Conservation (phyloP, 23 tunicate genomes). For the Styela plicata region DNA sequence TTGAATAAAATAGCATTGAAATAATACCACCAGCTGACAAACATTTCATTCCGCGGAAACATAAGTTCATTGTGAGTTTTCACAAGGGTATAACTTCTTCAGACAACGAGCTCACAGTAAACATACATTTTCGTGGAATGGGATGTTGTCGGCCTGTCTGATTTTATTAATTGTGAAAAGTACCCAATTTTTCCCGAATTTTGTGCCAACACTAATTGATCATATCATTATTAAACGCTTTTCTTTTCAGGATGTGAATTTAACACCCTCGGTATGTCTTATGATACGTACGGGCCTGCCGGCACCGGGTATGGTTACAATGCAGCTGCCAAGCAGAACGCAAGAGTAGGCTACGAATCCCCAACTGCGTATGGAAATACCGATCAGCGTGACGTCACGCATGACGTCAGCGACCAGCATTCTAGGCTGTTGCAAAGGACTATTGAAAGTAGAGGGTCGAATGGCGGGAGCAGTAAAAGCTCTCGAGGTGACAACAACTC, state of each 20-base stretch:
- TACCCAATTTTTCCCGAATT: too few species aligned
- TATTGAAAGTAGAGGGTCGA: background rate
- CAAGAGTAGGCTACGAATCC: background rate
- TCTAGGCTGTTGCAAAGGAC: background rate
- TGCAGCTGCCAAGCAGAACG: background rate
- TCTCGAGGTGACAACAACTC: background rate
- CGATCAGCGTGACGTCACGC: background rate
- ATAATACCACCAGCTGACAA: too few species aligned
- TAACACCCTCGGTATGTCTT: constrained; percentile 17
- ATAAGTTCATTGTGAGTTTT: too few species aligned
- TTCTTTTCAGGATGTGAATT: constrained; percentile 25
- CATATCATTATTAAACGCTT: too few species aligned
- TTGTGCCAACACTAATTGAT: too few species aligned
- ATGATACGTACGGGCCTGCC: constrained; percentile 18
- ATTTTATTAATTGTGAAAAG: too few species aligned
- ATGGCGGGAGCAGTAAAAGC: constrained; percentile 10
- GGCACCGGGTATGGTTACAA: background rate
- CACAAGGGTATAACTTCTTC: too few species aligned
- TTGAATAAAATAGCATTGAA: too few species aligned
- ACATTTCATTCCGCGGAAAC: too few species aligned
- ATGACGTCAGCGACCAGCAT: background rate
- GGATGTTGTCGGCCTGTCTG: too few species aligned
- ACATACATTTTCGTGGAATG: too few species aligned
- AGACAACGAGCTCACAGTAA: too few species aligned
- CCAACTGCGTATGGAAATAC: background rate